phyloP scores from a whole-genome alignment of 2,113 vertebrate genomes.

The Limanda limanda region DNA sequence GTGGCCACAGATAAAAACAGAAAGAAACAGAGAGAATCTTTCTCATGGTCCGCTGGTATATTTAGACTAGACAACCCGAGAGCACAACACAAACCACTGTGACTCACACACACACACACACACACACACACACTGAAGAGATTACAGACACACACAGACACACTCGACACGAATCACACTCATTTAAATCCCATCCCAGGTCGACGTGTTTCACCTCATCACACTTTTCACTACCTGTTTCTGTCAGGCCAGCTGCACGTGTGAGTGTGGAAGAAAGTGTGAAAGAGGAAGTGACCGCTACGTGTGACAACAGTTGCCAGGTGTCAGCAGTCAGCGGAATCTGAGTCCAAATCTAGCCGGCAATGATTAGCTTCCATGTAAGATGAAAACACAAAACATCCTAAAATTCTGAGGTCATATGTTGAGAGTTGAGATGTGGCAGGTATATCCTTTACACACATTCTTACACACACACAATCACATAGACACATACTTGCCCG shows the following conservation, averaged over 20 bases:
- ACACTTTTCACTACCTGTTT: constrained; percentile 68
- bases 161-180: constrained; percentile 40
- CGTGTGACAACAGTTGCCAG: constrained; percentile 9
- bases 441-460: neutral
- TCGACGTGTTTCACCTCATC: constrained; percentile 50
- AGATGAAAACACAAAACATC: neutral
- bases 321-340: constrained; percentile 36
- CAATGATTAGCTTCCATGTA: neutral
- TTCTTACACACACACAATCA: constrained; percentile 11
- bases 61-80: constrained; percentile 65
- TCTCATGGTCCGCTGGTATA: constrained; percentile 69
- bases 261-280: neutral
- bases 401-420: neutral
- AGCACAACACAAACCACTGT: constrained; percentile 58
- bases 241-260: constrained; percentile 46
- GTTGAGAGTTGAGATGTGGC: neutral
- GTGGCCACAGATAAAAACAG: constrained; percentile 24
- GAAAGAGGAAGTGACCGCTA: constrained; percentile 47
- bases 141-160: constrained; percentile 51
- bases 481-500: constrained; percentile 33
- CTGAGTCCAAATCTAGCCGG: neutral
- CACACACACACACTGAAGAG: constrained; percentile 45
- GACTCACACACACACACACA: constrained; percentile 55
- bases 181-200: constrained; percentile 41
- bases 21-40: constrained; percentile 40